phyloP scores from a whole-genome alignment of 2,888 invertebrate genomes.

The Drosophila rellima region DNA sequence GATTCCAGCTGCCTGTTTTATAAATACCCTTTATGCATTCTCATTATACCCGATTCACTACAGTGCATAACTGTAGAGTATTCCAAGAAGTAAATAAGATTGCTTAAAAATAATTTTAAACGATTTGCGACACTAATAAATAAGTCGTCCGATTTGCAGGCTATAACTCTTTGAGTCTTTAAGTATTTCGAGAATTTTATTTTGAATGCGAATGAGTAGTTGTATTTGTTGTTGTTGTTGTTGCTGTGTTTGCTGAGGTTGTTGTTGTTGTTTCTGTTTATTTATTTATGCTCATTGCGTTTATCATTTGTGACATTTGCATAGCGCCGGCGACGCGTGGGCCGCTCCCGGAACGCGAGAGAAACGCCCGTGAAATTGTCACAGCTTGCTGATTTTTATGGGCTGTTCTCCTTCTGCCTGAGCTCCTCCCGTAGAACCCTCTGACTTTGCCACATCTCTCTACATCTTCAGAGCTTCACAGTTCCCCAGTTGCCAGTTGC shows the following conservation, averaged over 20 bases:
- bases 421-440: background rate
- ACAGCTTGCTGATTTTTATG: conserved; percentile 76
- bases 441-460: background rate
- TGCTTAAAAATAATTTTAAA: conserved; percentile 55
- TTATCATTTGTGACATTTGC: conserved; percentile 82
- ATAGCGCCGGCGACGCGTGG: conserved; percentile 76
- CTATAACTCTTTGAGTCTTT: conserved; percentile 47
- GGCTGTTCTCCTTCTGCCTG: conserved; percentile 4
- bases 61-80: background rate
- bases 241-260: no score
- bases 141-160: conserved; percentile 59
- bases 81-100: conserved; percentile 22
- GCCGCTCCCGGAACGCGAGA: conserved; percentile 50
- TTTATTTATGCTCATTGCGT: conserved; percentile 82
- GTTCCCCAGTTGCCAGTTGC: conserved; percentile 27
- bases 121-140: conserved; percentile 81
- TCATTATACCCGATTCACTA: background rate
- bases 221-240: conserved; percentile 24
- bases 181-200: conserved; percentile 8
- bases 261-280: conserved; percentile 50
- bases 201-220: conserved; percentile 22
- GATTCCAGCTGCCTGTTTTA: background rate
- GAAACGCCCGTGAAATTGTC: conserved; percentile 71
- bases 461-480: conserved; percentile 3
- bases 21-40: background rate